These are phyloP conservation scores for Drosophila lini DNA, from an alignment of 1,140 invertebrate genomes.

Conservation along the genomic window DNA sequence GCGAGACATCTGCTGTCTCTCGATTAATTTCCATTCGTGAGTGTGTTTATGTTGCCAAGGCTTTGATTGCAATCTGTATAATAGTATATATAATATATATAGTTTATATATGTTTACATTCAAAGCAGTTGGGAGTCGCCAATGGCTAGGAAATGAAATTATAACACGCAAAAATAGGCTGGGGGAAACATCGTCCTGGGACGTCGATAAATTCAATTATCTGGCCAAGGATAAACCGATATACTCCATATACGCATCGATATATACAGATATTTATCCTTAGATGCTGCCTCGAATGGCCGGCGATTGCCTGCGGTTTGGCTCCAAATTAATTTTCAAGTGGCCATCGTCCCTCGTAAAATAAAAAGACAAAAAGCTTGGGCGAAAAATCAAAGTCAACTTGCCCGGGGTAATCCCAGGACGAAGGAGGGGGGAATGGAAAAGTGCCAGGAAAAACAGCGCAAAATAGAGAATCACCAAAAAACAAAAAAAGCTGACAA, in stretches of 20 bases:
- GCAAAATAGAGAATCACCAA: not conserved
- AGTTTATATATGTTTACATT: constrained; percentile 9
- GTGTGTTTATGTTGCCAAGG: not conserved
- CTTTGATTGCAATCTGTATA: constrained; percentile 54
- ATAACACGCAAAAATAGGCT: constrained; percentile 51
- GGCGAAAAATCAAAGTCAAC: constrained; percentile 39
- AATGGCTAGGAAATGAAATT: constrained; percentile 62
- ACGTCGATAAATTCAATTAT: constrained; percentile 71
- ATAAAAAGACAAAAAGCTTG: constrained; percentile 27
- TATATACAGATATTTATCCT: constrained; percentile 17
- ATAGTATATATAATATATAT: not conserved
- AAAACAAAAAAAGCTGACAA: constrained; percentile 24
- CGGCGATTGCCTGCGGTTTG: constrained; percentile 68
- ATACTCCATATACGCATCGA: not conserved
- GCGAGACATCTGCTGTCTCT: constrained; percentile 4
- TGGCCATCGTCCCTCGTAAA: constrained; percentile 25
- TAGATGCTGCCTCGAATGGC: constrained; percentile 25
- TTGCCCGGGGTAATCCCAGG: not conserved
- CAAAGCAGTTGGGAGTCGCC: constrained; percentile 21
- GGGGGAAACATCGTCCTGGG: constrained; percentile 3
- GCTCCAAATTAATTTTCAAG: constrained; percentile 74
- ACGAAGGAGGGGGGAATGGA: not conserved
- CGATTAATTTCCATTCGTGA: not conserved
- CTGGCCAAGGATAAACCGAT: constrained; percentile 32
- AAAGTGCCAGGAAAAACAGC: constrained; percentile 11